A percentile compares a stretch with the other conserved stretches of the same genome.
Evolutionary conservation across 2,113 vertebrate species (phyloP).

Genomic region (Marcusenius ussheri): DNA sequence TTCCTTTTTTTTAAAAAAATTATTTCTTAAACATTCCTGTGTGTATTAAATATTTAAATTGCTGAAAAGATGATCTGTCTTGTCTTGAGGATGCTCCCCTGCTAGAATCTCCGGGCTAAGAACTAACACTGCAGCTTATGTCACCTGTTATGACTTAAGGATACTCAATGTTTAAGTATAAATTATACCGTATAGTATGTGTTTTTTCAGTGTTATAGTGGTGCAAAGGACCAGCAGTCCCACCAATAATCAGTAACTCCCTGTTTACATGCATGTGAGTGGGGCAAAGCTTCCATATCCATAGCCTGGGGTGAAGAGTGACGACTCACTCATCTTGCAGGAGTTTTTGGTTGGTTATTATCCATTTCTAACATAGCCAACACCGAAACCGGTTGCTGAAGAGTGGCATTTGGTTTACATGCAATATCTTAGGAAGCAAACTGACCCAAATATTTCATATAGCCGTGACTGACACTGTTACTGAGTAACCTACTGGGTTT

Average conservation of each 20-base stretch:
- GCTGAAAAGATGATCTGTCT: neutral
- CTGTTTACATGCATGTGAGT: neutral
- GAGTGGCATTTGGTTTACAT: neutral
- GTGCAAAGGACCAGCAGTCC: neutral
- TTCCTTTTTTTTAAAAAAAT: conserved; percentile 54
- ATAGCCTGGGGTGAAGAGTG: neutral
- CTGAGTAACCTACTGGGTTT: neutral
- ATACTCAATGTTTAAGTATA: neutral
- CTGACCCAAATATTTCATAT: neutral
- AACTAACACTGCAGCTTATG: neutral
- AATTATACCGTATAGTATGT: neutral
- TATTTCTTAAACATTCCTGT: conserved; percentile 47
- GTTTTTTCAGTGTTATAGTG: too few species aligned
- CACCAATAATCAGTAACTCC: neutral
- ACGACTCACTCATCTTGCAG: neutral
- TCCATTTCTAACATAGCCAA: neutral
- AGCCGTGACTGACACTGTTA: neutral
- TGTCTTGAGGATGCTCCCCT: neutral
- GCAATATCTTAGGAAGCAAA: neutral
- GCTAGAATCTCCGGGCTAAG: neutral
- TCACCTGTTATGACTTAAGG: neutral
- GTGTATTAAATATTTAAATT: conserved; percentile 54
- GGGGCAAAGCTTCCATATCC: neutral
- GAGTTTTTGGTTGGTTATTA: neutral
- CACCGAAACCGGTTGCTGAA: neutral